These are phyloP conservation scores for Mya arenaria DNA, from an alignment of 1,140 invertebrate genomes.

Conservation along the genomic window DNA sequence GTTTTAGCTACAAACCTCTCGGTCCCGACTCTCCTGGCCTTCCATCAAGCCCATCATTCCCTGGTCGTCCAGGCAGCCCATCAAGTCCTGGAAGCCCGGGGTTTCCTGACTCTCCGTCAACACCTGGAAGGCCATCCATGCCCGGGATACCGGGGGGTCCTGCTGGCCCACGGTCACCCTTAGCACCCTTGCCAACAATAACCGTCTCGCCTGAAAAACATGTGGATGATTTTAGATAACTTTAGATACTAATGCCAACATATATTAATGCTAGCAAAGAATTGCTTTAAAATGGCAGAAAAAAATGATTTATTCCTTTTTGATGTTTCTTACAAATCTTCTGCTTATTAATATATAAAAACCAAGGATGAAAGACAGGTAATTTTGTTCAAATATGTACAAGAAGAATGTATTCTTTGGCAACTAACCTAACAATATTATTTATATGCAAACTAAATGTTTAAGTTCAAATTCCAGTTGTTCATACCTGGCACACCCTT, in stretches of 20 bases:
- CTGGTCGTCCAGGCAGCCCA: slow-evolving; percentile 42
- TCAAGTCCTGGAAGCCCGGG: slow-evolving; percentile 50
- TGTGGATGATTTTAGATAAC: no score
- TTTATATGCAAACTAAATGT: no score
- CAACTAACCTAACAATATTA: no score
- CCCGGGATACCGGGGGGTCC: slow-evolving; percentile 71
- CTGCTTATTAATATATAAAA: no score
- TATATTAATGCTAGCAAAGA: no score
- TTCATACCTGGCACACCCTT: slow-evolving; percentile 56
- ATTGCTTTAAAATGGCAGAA: no score
- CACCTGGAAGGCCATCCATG: slow-evolving; percentile 68
- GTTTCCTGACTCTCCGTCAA: slow-evolving; percentile 63
- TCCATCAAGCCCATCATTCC: slow-evolving; percentile 40
- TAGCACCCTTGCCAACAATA: slow-evolving; percentile 62
- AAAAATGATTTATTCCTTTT: no score
- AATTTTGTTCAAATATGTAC: no score
- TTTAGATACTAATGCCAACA: no score
- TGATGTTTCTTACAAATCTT: no score
- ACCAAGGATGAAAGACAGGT: no score
- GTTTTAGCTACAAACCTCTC: slow-evolving; percentile 22
- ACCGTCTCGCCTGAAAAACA: slow-evolving; percentile 57
- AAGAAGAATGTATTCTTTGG: no score
- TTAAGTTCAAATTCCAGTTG: neutral
- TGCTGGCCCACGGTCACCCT: slow-evolving; percentile 67
- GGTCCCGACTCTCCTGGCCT: slow-evolving; percentile 46